phyloP scores from a whole-genome alignment of 2,888 invertebrate genomes.

The Galerucella pusilla region DNA sequence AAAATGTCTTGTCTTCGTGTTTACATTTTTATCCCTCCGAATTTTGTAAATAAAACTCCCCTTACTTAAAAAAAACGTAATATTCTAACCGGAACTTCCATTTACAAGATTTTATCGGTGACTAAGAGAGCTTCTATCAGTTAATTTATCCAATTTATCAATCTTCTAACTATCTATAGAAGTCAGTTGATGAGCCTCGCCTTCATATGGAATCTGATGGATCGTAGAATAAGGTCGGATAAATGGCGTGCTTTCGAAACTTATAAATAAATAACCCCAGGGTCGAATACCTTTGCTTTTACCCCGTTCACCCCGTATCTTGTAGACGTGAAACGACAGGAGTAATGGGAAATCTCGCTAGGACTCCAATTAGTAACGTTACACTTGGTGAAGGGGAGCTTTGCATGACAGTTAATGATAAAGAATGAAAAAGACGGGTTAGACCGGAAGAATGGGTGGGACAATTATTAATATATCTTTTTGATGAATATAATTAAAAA shows the following conservation, averaged over 20 bases:
- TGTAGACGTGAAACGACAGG: conserved; percentile 29
- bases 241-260: conserved; percentile 46
- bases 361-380: conserved; percentile 52
- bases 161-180: conserved; percentile 31
- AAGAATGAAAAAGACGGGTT: conserved; percentile 24
- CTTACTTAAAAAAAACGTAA: too few relatives aligned
- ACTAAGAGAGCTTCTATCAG: conserved; percentile 24
- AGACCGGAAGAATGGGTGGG: background rate
- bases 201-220: conserved; percentile 41
- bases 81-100: conserved; percentile 16
- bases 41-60: too few relatives aligned
- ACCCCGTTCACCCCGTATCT: conserved; percentile 3
- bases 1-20: too few relatives aligned
- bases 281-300: conserved; percentile 36
- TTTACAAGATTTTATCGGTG: conserved; percentile 27
- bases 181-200: conserved; percentile 38
- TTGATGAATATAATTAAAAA: too few relatives aligned
- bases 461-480: background rate
- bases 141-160: conserved; percentile 31
- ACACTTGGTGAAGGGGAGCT: conserved; percentile 40
- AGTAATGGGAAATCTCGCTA: conserved; percentile 48
- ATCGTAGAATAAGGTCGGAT: conserved; percentile 37
- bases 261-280: conserved; percentile 48
- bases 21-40: too few relatives aligned
- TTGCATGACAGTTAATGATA: conserved; percentile 42